These are phyloP conservation scores for Meghimatium bilineatum DNA, from an alignment of 2,888 invertebrate genomes.

Conservation along the genomic window DNA sequence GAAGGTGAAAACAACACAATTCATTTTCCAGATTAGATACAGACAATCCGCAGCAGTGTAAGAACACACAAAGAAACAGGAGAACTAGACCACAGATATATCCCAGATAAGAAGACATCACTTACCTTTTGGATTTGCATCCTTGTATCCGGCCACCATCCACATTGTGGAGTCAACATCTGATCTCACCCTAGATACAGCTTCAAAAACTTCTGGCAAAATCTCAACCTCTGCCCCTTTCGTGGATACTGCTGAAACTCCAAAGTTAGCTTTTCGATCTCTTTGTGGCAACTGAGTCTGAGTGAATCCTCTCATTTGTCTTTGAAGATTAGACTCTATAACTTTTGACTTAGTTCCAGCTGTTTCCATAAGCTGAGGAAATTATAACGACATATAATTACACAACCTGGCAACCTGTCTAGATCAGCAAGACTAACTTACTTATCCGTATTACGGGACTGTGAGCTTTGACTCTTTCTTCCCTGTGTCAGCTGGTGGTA, in stretches of 20 bases:
- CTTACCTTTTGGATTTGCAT: constrained; percentile 61
- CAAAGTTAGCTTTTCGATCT: constrained; percentile 55
- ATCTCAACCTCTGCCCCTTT: constrained; percentile 59
- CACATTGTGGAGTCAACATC: constrained; percentile 62
- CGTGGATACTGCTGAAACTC: constrained; percentile 63
- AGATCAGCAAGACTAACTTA: too few relatives aligned
- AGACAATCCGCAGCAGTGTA: too few relatives aligned
- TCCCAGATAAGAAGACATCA: too few relatives aligned
- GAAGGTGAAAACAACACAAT: too few relatives aligned
- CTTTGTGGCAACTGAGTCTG: constrained; percentile 66
- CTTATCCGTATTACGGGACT: too few relatives aligned
- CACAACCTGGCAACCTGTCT: too few relatives aligned
- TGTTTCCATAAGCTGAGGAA: constrained; percentile 69
- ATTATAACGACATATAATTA: too few relatives aligned
- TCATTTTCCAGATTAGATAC: too few relatives aligned
- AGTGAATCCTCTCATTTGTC: constrained; percentile 74
- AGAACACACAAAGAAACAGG: too few relatives aligned
- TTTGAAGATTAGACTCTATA: constrained; percentile 57
- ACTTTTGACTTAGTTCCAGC: constrained; percentile 74
- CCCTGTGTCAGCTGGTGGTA: too few relatives aligned
- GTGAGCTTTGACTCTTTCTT: too few relatives aligned
- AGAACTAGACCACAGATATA: too few relatives aligned
- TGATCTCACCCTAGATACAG: constrained; percentile 55
- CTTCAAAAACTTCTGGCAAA: constrained; percentile 40
- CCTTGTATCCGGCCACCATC: constrained; percentile 62